Evolutionary conservation across 2,888 invertebrate genomes (phyloP).

Genomic region (Spilosoma lubricipeda): DNA sequence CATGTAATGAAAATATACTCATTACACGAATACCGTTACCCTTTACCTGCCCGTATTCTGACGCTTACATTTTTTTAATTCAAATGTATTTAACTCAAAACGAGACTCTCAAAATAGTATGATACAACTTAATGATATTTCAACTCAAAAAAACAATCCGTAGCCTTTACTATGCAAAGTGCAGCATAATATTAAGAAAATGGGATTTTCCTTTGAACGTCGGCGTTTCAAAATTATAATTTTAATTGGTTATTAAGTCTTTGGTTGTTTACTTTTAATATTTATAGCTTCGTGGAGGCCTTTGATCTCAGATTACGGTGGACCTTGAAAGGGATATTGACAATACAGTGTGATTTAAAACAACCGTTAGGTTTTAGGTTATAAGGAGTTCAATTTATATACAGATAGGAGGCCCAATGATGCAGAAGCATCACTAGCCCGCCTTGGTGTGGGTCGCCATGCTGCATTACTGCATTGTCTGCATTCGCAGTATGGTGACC

Average conservation of each 20-base stretch:
- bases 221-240: slow-evolving; percentile 38
- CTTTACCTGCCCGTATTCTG: too few species aligned
- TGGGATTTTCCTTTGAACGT: slow-evolving; percentile 32
- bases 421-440: too few species aligned
- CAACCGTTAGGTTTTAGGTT: not conserved
- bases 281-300: not conserved
- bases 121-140: not conserved
- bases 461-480: too few species aligned
- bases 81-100: not conserved
- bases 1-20: too few species aligned
- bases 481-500: too few species aligned
- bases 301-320: not conserved
- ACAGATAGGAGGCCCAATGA: too few species aligned
- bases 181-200: slow-evolving; percentile 35
- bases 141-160: not conserved
- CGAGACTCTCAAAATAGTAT: not conserved
- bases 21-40: too few species aligned
- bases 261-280: not conserved
- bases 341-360: not conserved
- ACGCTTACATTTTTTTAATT: not conserved
- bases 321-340: not conserved
- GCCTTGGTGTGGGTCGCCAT: too few species aligned
- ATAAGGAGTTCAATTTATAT: not conserved
- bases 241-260: slow-evolving; percentile 35
- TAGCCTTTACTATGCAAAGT: slow-evolving; percentile 16